Evolutionary conservation across 2,797 vertebrate species (phyloP).

Genomic region (Salarias fasciatus): DNA sequence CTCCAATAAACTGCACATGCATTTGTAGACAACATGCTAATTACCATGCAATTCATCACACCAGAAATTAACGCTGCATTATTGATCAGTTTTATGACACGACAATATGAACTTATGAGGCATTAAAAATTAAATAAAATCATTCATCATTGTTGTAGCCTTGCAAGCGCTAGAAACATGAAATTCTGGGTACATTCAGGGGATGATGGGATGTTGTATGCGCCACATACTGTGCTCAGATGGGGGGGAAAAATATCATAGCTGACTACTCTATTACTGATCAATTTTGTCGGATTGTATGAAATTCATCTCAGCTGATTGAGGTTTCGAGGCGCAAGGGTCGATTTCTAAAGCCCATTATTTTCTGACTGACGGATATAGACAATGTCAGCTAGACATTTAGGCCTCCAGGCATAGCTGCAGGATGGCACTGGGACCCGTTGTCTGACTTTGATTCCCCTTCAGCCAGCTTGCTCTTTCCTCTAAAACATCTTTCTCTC

Average conservation of each 20-base stretch:
- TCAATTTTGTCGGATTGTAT: conserved; percentile 66
- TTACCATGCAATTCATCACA: conserved; percentile 47
- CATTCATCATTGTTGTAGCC: too few relatives aligned
- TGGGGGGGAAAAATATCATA: conserved; percentile 8
- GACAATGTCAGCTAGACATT: conserved; percentile 75
- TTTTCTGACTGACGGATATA: conserved; percentile 74
- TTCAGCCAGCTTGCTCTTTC: conserved; percentile 57
- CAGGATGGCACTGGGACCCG: conserved; percentile 61
- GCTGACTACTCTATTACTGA: conserved; percentile 50
- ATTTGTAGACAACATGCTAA: conserved; percentile 47
- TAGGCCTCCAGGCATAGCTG: conserved; percentile 72
- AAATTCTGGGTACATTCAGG: background rate
- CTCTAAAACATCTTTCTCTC: conserved; percentile 22
- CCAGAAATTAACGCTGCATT: conserved; percentile 37
- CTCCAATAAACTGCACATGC: conserved; percentile 20
- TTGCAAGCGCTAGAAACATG: conserved; percentile 1
- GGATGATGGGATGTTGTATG: conserved; percentile 6
- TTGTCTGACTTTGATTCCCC: conserved; percentile 66
- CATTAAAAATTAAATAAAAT: background rate
- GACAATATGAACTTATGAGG: conserved; percentile 1
- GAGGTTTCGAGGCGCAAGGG: conserved; percentile 58
- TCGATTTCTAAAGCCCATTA: conserved; percentile 75
- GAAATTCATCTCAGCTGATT: conserved; percentile 59
- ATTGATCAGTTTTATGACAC: conserved; percentile 40
- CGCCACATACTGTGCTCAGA: conserved; percentile 2